Percentiles rank a stretch among this genome's conserved stretches.
Evolutionary conservation across 2,888 invertebrate species (phyloP).

Genomic region (Leptinotarsa haldemani): DNA sequence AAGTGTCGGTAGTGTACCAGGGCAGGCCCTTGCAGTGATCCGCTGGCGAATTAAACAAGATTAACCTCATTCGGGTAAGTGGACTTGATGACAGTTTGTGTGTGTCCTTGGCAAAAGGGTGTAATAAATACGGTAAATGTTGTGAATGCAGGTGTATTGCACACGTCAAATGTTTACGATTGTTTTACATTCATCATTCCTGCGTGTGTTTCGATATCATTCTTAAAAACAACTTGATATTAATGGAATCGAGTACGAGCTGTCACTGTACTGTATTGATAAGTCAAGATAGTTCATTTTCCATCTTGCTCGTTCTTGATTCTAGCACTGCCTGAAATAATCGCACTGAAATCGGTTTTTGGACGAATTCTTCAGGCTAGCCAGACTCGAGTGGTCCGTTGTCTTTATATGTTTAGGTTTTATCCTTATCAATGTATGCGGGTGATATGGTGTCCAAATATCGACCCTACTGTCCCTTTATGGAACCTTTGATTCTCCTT

Average conservation of each 20-base stretch:
- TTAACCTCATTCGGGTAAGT: constrained; percentile 61
- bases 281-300: constrained; percentile 35
- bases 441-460: constrained; percentile 44
- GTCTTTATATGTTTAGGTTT: constrained; percentile 28
- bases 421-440: constrained; percentile 34
- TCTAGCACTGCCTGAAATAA: constrained; percentile 28
- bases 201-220: constrained; percentile 7
- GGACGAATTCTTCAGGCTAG: not conserved
- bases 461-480: constrained; percentile 44
- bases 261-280: constrained; percentile 41
- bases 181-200: constrained; percentile 10
- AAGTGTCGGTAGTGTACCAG: constrained; percentile 44
- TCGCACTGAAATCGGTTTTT: constrained; percentile 24
- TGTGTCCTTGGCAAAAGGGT: constrained; percentile 59
- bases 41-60: constrained; percentile 51
- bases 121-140: constrained; percentile 47
- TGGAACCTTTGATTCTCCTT: constrained; percentile 28
- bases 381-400: constrained; percentile 19
- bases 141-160: constrained; percentile 38
- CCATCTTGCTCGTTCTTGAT: constrained; percentile 40
- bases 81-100: constrained; percentile 56
- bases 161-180: constrained; percentile 31
- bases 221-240: constrained; percentile 24
- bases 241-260: constrained; percentile 28
- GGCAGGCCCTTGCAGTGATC: constrained; percentile 43